Evolutionary conservation across 2,113 vertebrate species (phyloP), one percentile per base, ranked within the genome.

Genomic region (Thalassoma bifasciatum): DNA sequence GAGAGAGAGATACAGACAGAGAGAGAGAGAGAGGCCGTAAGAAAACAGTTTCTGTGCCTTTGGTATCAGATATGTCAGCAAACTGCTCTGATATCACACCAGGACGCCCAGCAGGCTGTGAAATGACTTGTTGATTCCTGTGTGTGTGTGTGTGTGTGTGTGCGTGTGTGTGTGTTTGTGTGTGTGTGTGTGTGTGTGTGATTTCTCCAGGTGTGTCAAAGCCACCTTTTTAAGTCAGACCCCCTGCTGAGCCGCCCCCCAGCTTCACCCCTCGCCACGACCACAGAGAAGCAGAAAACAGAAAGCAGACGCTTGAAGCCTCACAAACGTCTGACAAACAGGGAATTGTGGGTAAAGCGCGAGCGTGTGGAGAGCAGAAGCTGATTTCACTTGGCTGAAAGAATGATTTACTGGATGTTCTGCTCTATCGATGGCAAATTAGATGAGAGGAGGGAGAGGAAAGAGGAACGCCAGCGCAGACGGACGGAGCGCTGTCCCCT

Each of bases 41-140:
- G 70, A 61, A 83, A 85, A 63, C 64, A 85, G 63, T 64, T 74
- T 66, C 34, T 74, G 49, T 66, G 52, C 66, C 53, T 38, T 62
- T 70, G 63, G 79, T 77, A 73, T 85, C 53, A 76, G 83, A 87
- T 88, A 77, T 88, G 89, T 89, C 81, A 64, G 75, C 54, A 81
- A 84, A 83, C 58, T 37, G 37, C 57, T 24, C 36, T 11, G 13
- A 42, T 75, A 81, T 85, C 79, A 58, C 78, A 58, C 72, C 34
- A 59, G 81, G 86, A 85, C 77, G 79, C 69, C 66, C 85, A 77
- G 85, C 72, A 75, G 68, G 49, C 81, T 81, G 81, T 89, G 90
- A 91, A 90, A 90, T 86, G 77, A 86, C 85, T 85, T 86, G 89
- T 82, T 86, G 85, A 84, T 84, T 58, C 69, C 30, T 44, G 44